Evolutionary conservation across 2,888 invertebrate species (phyloP).

Genomic region (Heteromurus nitidus): DNA sequence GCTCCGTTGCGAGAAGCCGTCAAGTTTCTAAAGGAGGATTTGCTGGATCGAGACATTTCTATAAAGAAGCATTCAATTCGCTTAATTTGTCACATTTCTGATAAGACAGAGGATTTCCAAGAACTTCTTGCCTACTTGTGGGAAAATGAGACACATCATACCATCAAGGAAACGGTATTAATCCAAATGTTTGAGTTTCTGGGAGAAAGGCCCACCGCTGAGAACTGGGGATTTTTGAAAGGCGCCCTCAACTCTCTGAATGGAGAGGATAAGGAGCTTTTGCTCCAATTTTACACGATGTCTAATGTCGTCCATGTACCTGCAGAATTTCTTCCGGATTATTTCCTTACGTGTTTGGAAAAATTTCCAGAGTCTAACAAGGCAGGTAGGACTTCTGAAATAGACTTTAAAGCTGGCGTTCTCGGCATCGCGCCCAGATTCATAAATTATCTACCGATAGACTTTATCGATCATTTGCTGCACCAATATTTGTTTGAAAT

Average conservation of each 20-base stretch:
- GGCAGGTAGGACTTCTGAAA: slow-evolving; percentile 26
- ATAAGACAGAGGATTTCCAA: slow-evolving; percentile 52
- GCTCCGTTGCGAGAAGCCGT: slow-evolving; percentile 29
- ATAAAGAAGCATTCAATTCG: slow-evolving; percentile 53
- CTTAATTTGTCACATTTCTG: slow-evolving; percentile 41
- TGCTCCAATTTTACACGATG: slow-evolving; percentile 42
- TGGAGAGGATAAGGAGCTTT: slow-evolving; percentile 45
- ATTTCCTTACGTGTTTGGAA: slow-evolving; percentile 50
- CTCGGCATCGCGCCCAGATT: slow-evolving; percentile 39
- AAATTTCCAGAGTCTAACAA: slow-evolving; percentile 34
- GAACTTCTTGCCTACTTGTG: slow-evolving; percentile 53
- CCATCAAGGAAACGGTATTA: slow-evolving; percentile 43
- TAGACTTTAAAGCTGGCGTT: slow-evolving; percentile 49
- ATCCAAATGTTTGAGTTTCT: slow-evolving; percentile 35
- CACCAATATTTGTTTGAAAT: slow-evolving; percentile 38
- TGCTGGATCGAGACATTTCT: slow-evolving; percentile 48
- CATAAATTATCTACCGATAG: slow-evolving; percentile 44
- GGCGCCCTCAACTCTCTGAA: slow-evolving; percentile 41
- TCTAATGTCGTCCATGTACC: slow-evolving; percentile 41
- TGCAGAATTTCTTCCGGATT: slow-evolving; percentile 47
- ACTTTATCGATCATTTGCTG: slow-evolving; percentile 49
- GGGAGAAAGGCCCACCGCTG: slow-evolving; percentile 78
- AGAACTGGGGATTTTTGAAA: slow-evolving; percentile 79
- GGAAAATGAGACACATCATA: slow-evolving; percentile 56
- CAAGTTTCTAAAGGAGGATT: slow-evolving; percentile 56